Percentiles rank a stretch among this genome's conserved stretches.
These are phyloP conservation scores for Ptilodon capucinus DNA, from an alignment of 2,888 invertebrate genomes.

Conservation along the genomic window DNA sequence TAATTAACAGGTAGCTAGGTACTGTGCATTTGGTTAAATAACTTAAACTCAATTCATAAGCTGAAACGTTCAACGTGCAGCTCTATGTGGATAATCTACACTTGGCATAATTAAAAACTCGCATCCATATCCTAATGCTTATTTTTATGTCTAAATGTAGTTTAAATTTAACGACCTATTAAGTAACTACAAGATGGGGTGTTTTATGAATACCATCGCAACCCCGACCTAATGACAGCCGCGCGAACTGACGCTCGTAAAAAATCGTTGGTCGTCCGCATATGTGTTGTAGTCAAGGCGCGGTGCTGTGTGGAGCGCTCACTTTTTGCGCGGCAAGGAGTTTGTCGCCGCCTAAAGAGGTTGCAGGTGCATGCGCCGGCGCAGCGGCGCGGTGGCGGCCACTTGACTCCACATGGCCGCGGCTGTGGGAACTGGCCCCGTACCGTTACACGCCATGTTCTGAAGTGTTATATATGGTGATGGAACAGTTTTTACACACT, in stretches of 20 bases:
- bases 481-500: constrained; percentile 19
- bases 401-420: constrained; percentile 54
- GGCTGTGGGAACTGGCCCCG: constrained; percentile 21
- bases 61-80: too few relatives aligned
- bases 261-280: neutral
- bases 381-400: constrained; percentile 11
- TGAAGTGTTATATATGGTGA: constrained; percentile 16
- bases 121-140: too few relatives aligned
- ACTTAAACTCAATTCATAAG: too few relatives aligned
- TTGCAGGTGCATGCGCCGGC: constrained; percentile 32
- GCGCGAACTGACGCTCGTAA: neutral
- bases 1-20: too few relatives aligned
- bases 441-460: constrained; percentile 6
- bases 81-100: too few relatives aligned
- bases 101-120: too few relatives aligned
- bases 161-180: too few relatives aligned
- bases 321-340: neutral
- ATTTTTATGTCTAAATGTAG: too few relatives aligned
- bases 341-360: constrained; percentile 29
- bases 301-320: neutral
- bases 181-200: too few relatives aligned
- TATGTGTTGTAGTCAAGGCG: neutral
- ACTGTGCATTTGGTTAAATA: too few relatives aligned
- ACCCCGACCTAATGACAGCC: too few relatives aligned
- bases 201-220: too few relatives aligned